Percentiles rank a stretch among this genome's conserved stretches.
Evolutionary conservation across 2,888 invertebrate genomes (phyloP).

Genomic region (Scaptomyza cyrtandrae): DNA sequence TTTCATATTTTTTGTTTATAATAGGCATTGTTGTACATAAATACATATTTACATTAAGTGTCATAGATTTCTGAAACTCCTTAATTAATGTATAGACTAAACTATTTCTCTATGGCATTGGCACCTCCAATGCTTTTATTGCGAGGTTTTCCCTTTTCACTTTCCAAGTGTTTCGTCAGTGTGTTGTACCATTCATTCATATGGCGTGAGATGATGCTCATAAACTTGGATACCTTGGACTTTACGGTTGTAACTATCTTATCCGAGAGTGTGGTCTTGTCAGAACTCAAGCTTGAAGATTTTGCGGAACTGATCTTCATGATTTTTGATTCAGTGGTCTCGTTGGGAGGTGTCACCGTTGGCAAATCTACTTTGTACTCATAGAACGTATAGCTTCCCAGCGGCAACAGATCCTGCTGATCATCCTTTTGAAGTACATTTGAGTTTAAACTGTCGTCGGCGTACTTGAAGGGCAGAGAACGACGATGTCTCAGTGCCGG

Average conservation of each 20-base stretch:
- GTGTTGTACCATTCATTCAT: slow-evolving; percentile 82
- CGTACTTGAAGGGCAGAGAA: slow-evolving; percentile 35
- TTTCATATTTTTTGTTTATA: slow-evolving; percentile 4
- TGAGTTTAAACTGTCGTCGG: slow-evolving; percentile 47
- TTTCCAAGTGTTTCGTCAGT: slow-evolving; percentile 62
- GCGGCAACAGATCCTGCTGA: slow-evolving; percentile 52
- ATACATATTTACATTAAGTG: slow-evolving; percentile 67
- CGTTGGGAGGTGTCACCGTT: slow-evolving; percentile 9
- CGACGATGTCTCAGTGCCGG: slow-evolving; percentile 55
- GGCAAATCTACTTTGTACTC: slow-evolving; percentile 55
- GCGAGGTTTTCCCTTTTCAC: slow-evolving; percentile 9
- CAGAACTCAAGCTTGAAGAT: background rate
- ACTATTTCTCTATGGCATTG: slow-evolving; percentile 47
- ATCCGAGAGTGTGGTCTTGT: slow-evolving; percentile 39
- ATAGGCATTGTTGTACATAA: slow-evolving; percentile 44
- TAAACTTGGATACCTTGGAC: slow-evolving; percentile 72
- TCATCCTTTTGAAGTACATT: slow-evolving; percentile 76
- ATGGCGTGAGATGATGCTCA: slow-evolving; percentile 78
- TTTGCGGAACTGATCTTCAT: slow-evolving; percentile 49
- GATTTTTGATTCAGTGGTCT: slow-evolving; percentile 43
- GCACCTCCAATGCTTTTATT: background rate
- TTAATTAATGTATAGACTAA: background rate
- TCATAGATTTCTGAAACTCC: background rate
- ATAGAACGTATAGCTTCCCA: slow-evolving; percentile 51
- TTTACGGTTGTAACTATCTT: slow-evolving; percentile 72